Evolutionary conservation across 1,140 invertebrate genomes (phyloP).

Genomic region (Drosophila mauritiana): DNA sequence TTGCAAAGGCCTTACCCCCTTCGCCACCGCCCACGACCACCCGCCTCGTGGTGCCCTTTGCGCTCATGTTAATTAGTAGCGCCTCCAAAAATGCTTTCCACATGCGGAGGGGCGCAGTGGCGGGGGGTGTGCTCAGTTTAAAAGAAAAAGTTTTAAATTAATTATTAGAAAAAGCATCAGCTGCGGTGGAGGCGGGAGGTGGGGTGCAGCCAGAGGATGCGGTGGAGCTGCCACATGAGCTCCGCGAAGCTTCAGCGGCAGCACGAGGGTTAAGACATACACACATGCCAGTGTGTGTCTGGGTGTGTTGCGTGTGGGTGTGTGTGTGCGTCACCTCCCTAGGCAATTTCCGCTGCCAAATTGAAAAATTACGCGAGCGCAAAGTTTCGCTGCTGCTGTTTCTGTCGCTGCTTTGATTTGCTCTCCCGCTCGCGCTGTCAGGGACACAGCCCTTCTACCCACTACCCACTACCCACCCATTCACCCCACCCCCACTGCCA

Average conservation of each 20-base stretch:
- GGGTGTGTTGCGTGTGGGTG: conserved; percentile 12
- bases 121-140: conserved; percentile 39
- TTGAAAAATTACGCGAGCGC: conserved; percentile 84
- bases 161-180: conserved; percentile 84
- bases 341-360: conserved; percentile 84
- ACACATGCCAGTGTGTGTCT: conserved; percentile 16
- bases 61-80: conserved; percentile 54
- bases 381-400: conserved; percentile 54
- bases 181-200: conserved; percentile 35
- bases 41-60: background rate
- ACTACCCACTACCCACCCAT: background rate
- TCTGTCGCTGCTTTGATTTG: conserved; percentile 64
- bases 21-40: too few species aligned
- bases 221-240: conserved; percentile 39
- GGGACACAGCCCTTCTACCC: conserved; percentile 3
- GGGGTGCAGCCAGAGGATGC: conserved; percentile 10
- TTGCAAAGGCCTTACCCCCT: background rate
- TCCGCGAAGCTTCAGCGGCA: conserved; percentile 36
- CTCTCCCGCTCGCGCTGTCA: conserved; percentile 12
- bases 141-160: conserved; percentile 84
- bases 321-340: conserved; percentile 75
- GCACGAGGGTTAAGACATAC: conserved; percentile 52
- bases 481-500: background rate
- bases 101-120: conserved; percentile 2
- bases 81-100: conserved; percentile 31